Evolutionary conservation across 2,797 vertebrate species (phyloP), one percentile per base, ranked within the genome.

Genomic region (Cynodonichthys magdalenae): DNA sequence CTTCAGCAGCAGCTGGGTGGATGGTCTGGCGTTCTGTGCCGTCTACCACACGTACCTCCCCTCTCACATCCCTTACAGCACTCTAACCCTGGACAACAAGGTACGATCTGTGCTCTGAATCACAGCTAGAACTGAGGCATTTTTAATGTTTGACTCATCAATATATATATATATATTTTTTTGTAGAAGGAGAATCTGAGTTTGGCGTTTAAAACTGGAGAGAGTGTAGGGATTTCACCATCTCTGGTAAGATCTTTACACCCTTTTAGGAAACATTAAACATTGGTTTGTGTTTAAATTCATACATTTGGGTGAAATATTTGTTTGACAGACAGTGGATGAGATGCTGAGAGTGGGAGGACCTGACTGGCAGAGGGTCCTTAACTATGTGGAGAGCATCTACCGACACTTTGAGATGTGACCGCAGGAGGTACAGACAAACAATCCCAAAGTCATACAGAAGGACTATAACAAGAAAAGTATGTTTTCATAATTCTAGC

Each of bases 1-100:
- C 86, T 95, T 95, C 90, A 95, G 94, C 90, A 94, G 92, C 82
- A 95, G 94, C 73, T 95, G 94, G 94, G 88, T 88, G 0, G 94
- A 95, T 6, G 94, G 94, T 27, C 90, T 95, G 2, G 94, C 94
- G 0, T 94, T 95, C 79, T 95, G 94, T 52, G 94, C 94, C 0
- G 84, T 95, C n/a, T 94, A 93, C 66, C 94, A 95, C 85, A 93
- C 92, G 67, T 95, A 95, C 91, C 93, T 95, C 69, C 94, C 94
- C 3, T 91, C 93, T 0, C 91, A 91, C 66, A 84, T 95, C 74
- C 91, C 92, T 1, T 95, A 94, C 80, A 69, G 67, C 74, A 84
- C 82, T 34, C 93, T 95, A 0, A 77, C 75, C 39, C 93, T 82
- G 6, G 92, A 92, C 39, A 92, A 86, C 84, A 94, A 93, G 91